phyloP scores from a whole-genome alignment of 2,888 invertebrate genomes.

The Dryococelus australis region DNA sequence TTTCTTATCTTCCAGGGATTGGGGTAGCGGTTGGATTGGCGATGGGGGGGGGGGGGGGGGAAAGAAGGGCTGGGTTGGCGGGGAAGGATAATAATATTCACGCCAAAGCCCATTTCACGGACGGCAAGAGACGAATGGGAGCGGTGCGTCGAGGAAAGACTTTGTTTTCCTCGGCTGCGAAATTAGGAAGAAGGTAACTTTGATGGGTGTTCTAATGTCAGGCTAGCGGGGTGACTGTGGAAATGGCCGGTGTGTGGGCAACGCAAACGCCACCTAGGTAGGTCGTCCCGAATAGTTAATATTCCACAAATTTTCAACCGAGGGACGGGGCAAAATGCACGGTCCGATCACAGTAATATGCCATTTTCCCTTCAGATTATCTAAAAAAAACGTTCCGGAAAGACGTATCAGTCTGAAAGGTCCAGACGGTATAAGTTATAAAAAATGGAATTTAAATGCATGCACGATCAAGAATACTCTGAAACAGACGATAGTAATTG shows the following conservation, averaged over 20 bases:
- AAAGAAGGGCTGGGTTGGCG: not conserved
- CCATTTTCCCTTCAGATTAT: not conserved
- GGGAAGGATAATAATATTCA: not conserved
- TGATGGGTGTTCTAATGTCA: constrained; percentile 16
- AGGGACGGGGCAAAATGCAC: not conserved
- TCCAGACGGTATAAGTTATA: not conserved
- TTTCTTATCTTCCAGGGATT: constrained; percentile 7
- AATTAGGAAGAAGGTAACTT: constrained; percentile 13
- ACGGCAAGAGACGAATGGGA: not conserved
- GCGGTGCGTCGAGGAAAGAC: not conserved
- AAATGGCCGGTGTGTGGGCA: not conserved
- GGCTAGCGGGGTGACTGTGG: not conserved
- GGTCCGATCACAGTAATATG: constrained; percentile 6
- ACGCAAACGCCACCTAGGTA: not conserved
- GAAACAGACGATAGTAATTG: not conserved
- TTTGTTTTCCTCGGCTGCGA: constrained; percentile 3
- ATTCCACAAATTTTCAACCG: not conserved
- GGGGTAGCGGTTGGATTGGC: too few relatives aligned
- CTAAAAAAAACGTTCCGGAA: not conserved
- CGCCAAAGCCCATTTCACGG: constrained; percentile 1
- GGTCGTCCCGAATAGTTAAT: not conserved
- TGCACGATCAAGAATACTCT: not conserved
- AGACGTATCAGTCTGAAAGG: not conserved
- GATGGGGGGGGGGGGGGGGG: not conserved
- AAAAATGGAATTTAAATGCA: constrained; percentile 16